Conservation (phyloP, 2,113 vertebrate species). For the Centropristis striata region DNA sequence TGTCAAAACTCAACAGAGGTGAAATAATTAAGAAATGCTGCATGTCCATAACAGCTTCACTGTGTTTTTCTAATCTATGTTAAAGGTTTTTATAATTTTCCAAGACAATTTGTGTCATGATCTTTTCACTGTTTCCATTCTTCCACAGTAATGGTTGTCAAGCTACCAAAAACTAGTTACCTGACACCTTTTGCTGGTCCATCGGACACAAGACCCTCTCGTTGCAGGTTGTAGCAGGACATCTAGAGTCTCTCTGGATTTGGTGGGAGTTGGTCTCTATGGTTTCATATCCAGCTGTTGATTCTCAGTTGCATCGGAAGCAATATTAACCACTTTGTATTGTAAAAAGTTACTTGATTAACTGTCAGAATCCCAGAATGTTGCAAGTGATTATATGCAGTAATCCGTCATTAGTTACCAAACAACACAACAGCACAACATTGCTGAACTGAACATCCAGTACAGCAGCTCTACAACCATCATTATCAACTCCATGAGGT, state of each 20-base stretch:
- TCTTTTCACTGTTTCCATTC: not conserved
- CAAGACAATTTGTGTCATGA: too few relatives aligned
- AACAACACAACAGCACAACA: not conserved
- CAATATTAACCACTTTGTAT: not conserved
- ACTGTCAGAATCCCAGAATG: not conserved
- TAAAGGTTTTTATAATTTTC: too few relatives aligned
- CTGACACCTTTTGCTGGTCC: too few relatives aligned
- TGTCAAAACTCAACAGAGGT: not conserved
- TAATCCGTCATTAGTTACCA: not conserved
- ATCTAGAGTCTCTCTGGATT: not conserved
- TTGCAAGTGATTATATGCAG: not conserved
- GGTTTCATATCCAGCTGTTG: not conserved
- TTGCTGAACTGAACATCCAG: not conserved
- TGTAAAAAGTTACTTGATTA: not conserved
- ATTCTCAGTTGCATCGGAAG: not conserved
- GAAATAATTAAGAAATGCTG: not conserved
- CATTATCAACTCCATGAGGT: constrained; percentile 21
- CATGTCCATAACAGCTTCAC: too few relatives aligned
- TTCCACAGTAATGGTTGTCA: not conserved
- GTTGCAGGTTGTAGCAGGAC: too few relatives aligned
- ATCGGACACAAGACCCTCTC: too few relatives aligned
- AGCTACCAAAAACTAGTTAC: too few relatives aligned
- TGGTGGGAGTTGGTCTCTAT: not conserved
- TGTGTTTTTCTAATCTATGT: not conserved
- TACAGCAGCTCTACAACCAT: constrained; percentile 1